Conservation (phyloP, 2,888 invertebrate species). For the Dynastes hyllus region DNA sequence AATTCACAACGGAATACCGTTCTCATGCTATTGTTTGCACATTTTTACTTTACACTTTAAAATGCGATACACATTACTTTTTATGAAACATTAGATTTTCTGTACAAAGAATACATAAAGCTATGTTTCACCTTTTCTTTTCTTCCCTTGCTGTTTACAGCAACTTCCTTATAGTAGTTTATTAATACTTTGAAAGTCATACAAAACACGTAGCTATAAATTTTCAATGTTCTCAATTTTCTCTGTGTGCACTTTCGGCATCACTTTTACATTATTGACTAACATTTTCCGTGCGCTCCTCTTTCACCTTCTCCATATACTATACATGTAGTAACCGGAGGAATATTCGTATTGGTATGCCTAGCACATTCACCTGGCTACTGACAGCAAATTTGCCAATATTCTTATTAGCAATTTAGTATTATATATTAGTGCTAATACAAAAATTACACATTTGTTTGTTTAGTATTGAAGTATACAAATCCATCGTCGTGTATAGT, state of each 20-base stretch:
- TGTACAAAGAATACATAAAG: not conserved
- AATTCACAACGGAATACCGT: too few relatives aligned
- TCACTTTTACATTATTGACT: conserved; percentile 26
- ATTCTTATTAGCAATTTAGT: not conserved
- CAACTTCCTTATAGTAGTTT: conserved; percentile 1
- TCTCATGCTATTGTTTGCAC: too few relatives aligned
- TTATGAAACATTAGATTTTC: too few relatives aligned
- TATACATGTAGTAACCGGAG: not conserved
- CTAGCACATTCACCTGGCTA: not conserved
- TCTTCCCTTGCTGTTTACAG: not conserved
- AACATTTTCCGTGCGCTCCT: conserved; percentile 1
- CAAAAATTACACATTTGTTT: too few relatives aligned
- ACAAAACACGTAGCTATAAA: conserved; percentile 5
- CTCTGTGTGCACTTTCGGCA: conserved; percentile 19
- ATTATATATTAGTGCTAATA: not conserved
- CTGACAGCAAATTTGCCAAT: not conserved
- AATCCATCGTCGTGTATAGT: too few relatives aligned
- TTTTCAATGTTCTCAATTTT: conserved; percentile 23
- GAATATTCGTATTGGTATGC: not conserved
- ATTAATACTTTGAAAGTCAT: conserved; percentile 7
- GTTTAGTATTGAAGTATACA: too few relatives aligned
- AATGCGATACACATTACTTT: too few relatives aligned
- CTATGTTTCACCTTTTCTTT: not conserved
- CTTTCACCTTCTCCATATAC: not conserved
- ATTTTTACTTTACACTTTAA: too few relatives aligned